Conservation (phyloP, 1,140 invertebrate genomes). For the Harpegnathos saltator region DNA sequence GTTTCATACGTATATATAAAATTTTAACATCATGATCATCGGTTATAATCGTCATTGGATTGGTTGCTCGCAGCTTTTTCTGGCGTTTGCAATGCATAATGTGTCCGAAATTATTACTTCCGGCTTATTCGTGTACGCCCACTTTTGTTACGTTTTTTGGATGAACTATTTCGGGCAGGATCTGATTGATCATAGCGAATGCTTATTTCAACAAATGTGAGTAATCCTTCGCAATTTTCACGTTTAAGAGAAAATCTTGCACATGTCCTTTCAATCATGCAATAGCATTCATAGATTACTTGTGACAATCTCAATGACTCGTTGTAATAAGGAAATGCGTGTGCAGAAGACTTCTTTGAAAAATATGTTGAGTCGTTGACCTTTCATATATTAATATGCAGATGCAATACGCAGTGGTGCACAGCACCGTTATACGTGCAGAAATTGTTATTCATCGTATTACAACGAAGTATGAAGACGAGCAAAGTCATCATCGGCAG, state of each 20-base stretch:
- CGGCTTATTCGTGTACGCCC: conserved; percentile 30
- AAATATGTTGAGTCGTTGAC: too few relatives aligned
- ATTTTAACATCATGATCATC: background rate
- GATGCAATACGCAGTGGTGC: background rate
- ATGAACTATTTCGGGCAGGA: conserved; percentile 48
- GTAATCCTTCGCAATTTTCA: background rate
- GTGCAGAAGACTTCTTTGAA: too few relatives aligned
- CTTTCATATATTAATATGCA: background rate
- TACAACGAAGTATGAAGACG: background rate
- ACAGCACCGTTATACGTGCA: background rate
- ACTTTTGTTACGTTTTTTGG: conserved; percentile 22
- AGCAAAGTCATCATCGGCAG: background rate
- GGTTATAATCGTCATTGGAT: background rate
- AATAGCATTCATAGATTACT: too few relatives aligned
- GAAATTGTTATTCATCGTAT: background rate
- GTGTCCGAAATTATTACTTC: background rate
- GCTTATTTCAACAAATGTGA: conserved; percentile 35
- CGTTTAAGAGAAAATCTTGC: too few relatives aligned
- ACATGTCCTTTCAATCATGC: too few relatives aligned
- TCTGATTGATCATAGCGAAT: conserved; percentile 28
- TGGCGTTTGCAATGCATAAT: background rate
- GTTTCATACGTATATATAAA: too few relatives aligned
- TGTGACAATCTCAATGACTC: too few relatives aligned
- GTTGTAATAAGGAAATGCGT: too few relatives aligned
- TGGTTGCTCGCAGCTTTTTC: conserved; percentile 20